Evolutionary conservation across 2,888 invertebrate genomes (phyloP).

Genomic region (Frankliniella fusca): DNA sequence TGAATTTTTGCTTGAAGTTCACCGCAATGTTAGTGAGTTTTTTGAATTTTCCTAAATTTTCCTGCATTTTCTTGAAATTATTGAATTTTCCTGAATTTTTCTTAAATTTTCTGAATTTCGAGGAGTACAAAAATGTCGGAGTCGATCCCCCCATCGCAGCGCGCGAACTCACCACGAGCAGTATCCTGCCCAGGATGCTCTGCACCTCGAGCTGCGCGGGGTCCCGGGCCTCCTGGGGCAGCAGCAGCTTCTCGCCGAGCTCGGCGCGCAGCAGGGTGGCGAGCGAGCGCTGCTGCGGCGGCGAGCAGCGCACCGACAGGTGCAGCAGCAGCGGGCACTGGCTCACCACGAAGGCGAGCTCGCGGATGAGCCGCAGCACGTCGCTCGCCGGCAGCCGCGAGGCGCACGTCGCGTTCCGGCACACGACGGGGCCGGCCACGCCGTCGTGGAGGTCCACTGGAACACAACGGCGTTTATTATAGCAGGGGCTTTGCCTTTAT

Average conservation of each 20-base stretch:
- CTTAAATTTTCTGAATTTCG: no score
- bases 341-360: constrained; percentile 18
- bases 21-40: no score
- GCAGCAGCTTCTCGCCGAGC: not conserved
- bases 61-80: no score
- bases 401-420: constrained; percentile 3
- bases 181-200: not conserved
- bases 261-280: not conserved
- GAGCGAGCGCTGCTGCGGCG: constrained; percentile 2
- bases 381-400: constrained; percentile 10
- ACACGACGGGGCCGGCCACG: constrained; percentile 2
- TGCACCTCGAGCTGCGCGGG: constrained; percentile 9
- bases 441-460: constrained; percentile 12
- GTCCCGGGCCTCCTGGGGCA: not conserved
- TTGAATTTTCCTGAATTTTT: no score
- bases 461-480: not conserved
- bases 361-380: constrained; percentile 11
- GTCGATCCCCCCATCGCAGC: no score
- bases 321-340: constrained; percentile 25
- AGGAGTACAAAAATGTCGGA: no score
- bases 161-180: not conserved
- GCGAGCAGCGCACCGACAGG: constrained; percentile 1
- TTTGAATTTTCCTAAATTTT: no score
- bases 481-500: no score
- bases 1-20: no score